Evolutionary conservation across 30 jellyfish, hydroid and myxozoan genomes (phyloP), one percentile per base, ranked within the genome.

Genomic region (Calvadosia cruxmelitensis): DNA sequence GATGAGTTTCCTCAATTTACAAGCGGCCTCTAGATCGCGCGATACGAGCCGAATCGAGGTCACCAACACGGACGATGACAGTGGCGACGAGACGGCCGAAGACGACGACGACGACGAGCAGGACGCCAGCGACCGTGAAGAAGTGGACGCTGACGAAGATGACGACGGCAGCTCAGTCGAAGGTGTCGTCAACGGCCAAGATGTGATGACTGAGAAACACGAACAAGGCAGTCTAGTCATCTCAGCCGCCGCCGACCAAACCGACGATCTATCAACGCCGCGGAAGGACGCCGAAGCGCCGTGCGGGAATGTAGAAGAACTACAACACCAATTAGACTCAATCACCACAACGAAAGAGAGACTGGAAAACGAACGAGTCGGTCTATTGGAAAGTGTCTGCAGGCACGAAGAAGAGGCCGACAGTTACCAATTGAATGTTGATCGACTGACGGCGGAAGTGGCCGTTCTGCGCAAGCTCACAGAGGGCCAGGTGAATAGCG

Each of bases 21-120:
- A 89, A 69, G 98, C 98, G 0, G 93, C 98, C 15, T 77, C 88
- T 33, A 74, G 95, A 49, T 89, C 98, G 3, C 84, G 93, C 71
- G 93, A 77, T 35, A 82, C 82, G 34, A 72, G 92, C 68, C 82
- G 86, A 78, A 61, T 70, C 28, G 94, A 86, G n/a, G 73, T 42
- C 27, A 42, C 61, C 64, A 26, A 34, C 33, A 33, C 86, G 28
- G 68, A 83, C 2, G 96, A 86, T 57, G 96, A 75, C 20, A 92
- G 31, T 52, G 67, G 29, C 42, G 53, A 93, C n/a, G 92, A 74
- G 0, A 91, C 67, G 16, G 96, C 74, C 66, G 95, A 84, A 27
- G 81, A 78, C 15, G 93, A 81, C 0, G 26, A 52, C 64, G 57
- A 90, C 10, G 97, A 87, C 27, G 96, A 86, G 64, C 82, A 73